Evolutionary conservation across 2,888 invertebrate species (phyloP).

Genomic region (Ametastegia equiseti): DNA sequence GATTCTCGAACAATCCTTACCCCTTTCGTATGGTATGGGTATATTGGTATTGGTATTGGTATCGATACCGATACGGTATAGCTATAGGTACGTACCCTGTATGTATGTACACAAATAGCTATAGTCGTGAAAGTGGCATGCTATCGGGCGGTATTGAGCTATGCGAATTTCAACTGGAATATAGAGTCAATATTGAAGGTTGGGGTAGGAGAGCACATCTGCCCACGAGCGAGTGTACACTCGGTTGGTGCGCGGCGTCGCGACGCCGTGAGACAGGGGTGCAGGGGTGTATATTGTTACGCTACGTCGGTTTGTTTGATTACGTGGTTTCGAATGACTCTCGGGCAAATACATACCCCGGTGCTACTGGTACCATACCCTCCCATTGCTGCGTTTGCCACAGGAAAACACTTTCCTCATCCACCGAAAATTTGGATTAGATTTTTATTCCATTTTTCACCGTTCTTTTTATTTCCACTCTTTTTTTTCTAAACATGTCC

Average conservation of each 20-base stretch:
- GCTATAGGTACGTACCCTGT: not conserved
- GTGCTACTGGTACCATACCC: too few species aligned
- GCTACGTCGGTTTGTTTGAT: conserved; percentile 41
- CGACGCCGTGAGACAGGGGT: conserved; percentile 20
- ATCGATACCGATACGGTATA: not conserved
- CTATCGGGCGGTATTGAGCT: conserved; percentile 14
- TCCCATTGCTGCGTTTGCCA: conserved; percentile 23
- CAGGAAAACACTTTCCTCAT: not conserved
- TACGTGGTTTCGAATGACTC: conserved; percentile 43
- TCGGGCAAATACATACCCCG: conserved; percentile 32
- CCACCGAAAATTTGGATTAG: not conserved
- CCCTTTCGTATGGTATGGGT: too few species aligned
- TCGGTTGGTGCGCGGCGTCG: conserved; percentile 22
- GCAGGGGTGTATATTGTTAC: conserved; percentile 32
- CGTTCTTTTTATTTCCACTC: too few species aligned
- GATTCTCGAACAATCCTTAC: conserved; percentile 1
- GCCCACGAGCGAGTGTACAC: conserved; percentile 34
- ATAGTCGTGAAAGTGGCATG: conserved; percentile 11
- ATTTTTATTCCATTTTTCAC: not conserved
- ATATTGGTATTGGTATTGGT: too few species aligned
- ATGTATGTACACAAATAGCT: not conserved
- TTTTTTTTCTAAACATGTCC: not conserved
- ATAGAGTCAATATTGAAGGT: conserved; percentile 39
- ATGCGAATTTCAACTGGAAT: conserved; percentile 37
- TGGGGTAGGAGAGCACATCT: conserved; percentile 19